A percentile compares a stretch with the other conserved stretches of the same genome.
These are phyloP conservation scores for Micromys minutus DNA, from an alignment of 2,113 vertebrate species.

Conservation along the genomic window DNA sequence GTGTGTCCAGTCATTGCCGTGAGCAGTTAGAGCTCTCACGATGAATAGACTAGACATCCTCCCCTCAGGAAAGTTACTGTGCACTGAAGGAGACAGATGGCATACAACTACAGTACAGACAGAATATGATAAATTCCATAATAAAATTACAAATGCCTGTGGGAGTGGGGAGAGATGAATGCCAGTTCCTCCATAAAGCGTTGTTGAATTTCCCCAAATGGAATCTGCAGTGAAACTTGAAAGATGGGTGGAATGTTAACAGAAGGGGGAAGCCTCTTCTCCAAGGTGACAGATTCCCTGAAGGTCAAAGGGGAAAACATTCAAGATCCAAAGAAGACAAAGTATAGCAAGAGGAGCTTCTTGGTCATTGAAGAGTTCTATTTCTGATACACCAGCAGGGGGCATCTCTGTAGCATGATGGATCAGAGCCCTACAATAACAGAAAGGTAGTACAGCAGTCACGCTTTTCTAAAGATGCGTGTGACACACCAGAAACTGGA, in stretches of 20 bases:
- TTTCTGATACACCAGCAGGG: neutral
- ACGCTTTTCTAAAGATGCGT: neutral
- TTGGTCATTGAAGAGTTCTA: neutral
- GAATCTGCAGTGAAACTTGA: conserved; percentile 66
- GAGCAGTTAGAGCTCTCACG: neutral
- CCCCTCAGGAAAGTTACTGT: conserved; percentile 53
- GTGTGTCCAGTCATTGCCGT: neutral
- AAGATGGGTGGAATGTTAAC: conserved; percentile 55
- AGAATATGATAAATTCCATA: conserved; percentile 62
- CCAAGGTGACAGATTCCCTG: conserved; percentile 35
- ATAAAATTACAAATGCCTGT: conserved; percentile 67
- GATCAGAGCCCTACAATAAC: neutral
- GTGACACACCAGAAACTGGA: neutral
- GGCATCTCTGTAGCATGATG: neutral
- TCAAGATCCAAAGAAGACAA: conserved; percentile 10
- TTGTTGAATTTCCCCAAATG: conserved; percentile 64
- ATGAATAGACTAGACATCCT: conserved; percentile 10
- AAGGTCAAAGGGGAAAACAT: conserved; percentile 47
- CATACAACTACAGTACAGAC: neutral
- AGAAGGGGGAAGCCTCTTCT: conserved; percentile 19
- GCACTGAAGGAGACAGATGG: conserved; percentile 56
- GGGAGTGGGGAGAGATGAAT: conserved; percentile 60
- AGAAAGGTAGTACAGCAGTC: neutral
- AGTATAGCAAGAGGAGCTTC: neutral
- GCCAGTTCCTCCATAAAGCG: conserved; percentile 27